Evolutionary conservation across 2,113 vertebrate genomes (phyloP).

Genomic region (Stegostoma tigrinum): DNA sequence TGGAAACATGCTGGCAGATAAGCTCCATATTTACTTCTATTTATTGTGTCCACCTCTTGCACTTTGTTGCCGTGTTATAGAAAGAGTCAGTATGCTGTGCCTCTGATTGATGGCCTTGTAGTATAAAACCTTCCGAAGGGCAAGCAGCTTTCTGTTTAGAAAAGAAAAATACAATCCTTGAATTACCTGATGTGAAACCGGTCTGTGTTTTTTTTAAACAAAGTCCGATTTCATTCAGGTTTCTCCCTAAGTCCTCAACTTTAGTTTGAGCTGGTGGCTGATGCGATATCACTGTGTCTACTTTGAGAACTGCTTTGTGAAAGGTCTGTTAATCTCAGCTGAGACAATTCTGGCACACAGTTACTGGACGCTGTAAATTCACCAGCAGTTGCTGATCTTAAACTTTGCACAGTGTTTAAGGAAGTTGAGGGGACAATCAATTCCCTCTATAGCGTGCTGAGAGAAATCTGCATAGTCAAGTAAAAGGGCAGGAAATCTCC

Average conservation of each 20-base stretch:
- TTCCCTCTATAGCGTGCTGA: neutral
- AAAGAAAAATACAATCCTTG: neutral
- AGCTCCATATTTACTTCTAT: neutral
- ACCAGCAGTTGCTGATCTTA: slow-evolving; percentile 30
- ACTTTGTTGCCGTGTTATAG: neutral
- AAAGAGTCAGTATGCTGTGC: neutral
- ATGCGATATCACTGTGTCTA: neutral
- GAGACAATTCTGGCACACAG: neutral
- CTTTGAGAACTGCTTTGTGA: neutral
- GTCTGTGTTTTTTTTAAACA: neutral
- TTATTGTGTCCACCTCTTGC: neutral
- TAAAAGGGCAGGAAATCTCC: neutral
- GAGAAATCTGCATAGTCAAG: neutral
- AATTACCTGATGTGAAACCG: slow-evolving; percentile 17
- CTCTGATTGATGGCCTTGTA: neutral
- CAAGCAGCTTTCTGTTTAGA: neutral
- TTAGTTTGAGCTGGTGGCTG: neutral
- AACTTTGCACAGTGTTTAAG: slow-evolving; percentile 6
- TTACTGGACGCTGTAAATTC: neutral
- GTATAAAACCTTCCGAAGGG: slow-evolving; percentile 13
- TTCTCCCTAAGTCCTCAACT: neutral
- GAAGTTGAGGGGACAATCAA: slow-evolving; percentile 6
- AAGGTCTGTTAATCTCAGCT: slow-evolving; percentile 10
- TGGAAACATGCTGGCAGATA: neutral
- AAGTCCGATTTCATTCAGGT: slow-evolving; percentile 25